Percentiles rank a stretch among this genome's conserved stretches.
Evolutionary conservation across 1,140 invertebrate species (phyloP).

Genomic region (Orchestia grillus): DNA sequence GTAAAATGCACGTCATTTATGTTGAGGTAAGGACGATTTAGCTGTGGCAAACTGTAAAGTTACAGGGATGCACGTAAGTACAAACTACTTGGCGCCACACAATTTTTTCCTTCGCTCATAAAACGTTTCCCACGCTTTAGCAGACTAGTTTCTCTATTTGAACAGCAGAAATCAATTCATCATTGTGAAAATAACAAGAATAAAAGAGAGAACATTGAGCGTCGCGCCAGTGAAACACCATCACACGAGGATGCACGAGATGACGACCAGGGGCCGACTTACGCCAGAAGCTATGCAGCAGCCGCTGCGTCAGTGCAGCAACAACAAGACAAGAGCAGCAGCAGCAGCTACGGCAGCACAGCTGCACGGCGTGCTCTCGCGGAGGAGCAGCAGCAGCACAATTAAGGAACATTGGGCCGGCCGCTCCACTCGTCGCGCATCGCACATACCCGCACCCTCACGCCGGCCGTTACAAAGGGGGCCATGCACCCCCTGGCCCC

Average conservation of each 20-base stretch:
- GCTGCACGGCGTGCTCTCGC: constrained; percentile 9
- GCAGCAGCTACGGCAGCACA: not conserved
- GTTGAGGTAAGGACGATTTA: too few species aligned
- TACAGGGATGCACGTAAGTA: too few species aligned
- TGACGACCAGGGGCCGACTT: not conserved
- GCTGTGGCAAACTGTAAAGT: too few species aligned
- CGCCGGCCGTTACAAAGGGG: not conserved
- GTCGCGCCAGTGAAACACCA: not conserved
- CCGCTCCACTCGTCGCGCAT: constrained; percentile 25
- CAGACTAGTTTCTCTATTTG: too few species aligned
- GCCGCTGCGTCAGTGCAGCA: not conserved
- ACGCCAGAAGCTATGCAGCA: not conserved
- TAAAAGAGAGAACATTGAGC: not conserved
- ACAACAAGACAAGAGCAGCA: not conserved
- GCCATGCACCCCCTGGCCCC: not conserved
- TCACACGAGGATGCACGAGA: not conserved
- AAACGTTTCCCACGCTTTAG: too few species aligned
- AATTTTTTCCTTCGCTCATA: too few species aligned
- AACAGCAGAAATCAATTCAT: too few species aligned
- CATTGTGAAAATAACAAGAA: not conserved
- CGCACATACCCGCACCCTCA: constrained; percentile 14
- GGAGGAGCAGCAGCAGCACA: constrained; percentile 19
- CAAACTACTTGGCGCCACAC: too few species aligned
- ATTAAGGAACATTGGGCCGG: constrained; percentile 11
- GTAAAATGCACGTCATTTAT: too few species aligned